Conservation (phyloP, 1,140 invertebrate genomes). For the Glomeris maerens region DNA sequence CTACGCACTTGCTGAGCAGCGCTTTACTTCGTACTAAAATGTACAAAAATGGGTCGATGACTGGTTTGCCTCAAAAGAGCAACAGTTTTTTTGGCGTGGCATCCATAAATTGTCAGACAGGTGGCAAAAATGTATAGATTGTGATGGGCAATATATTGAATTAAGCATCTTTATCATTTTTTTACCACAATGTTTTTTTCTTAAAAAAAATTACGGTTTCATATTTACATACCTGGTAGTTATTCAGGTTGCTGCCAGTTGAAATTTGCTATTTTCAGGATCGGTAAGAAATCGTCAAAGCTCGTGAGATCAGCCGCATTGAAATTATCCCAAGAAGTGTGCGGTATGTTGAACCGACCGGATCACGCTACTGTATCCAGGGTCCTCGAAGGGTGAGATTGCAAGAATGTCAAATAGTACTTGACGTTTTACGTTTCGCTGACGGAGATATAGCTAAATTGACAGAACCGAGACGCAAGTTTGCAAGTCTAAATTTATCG, state of each 20-base stretch:
- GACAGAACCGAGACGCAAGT: conserved; percentile 51
- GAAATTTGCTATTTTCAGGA: conserved; percentile 46
- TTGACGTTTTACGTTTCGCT: too few relatives aligned
- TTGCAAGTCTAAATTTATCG: conserved; percentile 93
- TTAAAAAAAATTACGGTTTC: not conserved
- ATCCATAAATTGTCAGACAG: conserved; percentile 11
- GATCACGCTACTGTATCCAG: conserved; percentile 75
- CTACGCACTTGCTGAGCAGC: conserved; percentile 5
- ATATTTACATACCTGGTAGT: conserved; percentile 6
- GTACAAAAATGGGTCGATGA: conserved; percentile 14
- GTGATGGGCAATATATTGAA: not conserved
- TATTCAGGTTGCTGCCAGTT: not conserved
- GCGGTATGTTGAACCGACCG: conserved; percentile 72
- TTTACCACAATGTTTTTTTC: not conserved
- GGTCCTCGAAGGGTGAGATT: conserved; percentile 42
- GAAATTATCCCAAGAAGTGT: conserved; percentile 86
- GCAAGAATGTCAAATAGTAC: too few relatives aligned
- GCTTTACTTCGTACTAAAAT: conserved; percentile 9
- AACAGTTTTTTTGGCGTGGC: conserved; percentile 7
- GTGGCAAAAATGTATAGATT: not conserved
- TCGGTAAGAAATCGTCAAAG: conserved; percentile 94
- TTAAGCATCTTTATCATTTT: conserved; percentile 1
- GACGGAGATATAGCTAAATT: conserved; percentile 7
- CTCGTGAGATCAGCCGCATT: conserved; percentile 89
- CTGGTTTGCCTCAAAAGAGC: conserved; percentile 6